These are phyloP conservation scores for Drosophila ezoana DNA, from an alignment of 2,888 invertebrate species.

Conservation along the genomic window DNA sequence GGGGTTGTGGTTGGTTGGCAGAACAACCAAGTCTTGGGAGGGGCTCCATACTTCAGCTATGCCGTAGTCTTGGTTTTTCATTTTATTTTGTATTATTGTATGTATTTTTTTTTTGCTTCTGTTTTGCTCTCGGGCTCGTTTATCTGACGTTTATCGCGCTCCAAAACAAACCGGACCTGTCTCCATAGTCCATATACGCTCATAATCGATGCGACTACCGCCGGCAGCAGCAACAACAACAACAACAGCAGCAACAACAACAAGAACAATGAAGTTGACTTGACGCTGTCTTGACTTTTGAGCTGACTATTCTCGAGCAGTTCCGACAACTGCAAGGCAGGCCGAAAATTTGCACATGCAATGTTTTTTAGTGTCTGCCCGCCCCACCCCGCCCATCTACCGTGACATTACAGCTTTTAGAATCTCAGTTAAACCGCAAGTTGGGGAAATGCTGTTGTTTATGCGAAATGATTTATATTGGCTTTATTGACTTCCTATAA, in stretches of 20 bases:
- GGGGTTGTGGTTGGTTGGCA: background rate
- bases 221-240: slow-evolving; percentile 45
- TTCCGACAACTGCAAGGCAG: slow-evolving; percentile 76
- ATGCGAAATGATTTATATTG: slow-evolving; percentile 58
- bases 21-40: slow-evolving; percentile 26
- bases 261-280: slow-evolving; percentile 49
- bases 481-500: slow-evolving; percentile 75
- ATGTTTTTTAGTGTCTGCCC: slow-evolving; percentile 27
- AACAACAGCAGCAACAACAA: slow-evolving; percentile 7
- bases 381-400: background rate
- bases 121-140: slow-evolving; percentile 68
- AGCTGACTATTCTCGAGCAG: slow-evolving; percentile 63
- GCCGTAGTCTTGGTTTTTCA: slow-evolving; percentile 34
- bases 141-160: slow-evolving; percentile 75
- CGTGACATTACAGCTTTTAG: background rate
- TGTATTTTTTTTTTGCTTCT: slow-evolving; percentile 59
- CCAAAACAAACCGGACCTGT: slow-evolving; percentile 74
- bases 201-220: slow-evolving; percentile 70
- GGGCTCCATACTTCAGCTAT: slow-evolving; percentile 32
- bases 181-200: slow-evolving; percentile 72
- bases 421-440: slow-evolving; percentile 21
- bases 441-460: slow-evolving; percentile 37
- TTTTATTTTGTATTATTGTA: too few relatives aligned
- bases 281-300: slow-evolving; percentile 68
- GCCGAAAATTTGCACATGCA: slow-evolving; percentile 63